A percentile compares a stretch with the other conserved stretches of the same genome.
phyloP scores from a whole-genome alignment of 2,797 vertebrate species.

The Tenualosa thibaudeaui region DNA sequence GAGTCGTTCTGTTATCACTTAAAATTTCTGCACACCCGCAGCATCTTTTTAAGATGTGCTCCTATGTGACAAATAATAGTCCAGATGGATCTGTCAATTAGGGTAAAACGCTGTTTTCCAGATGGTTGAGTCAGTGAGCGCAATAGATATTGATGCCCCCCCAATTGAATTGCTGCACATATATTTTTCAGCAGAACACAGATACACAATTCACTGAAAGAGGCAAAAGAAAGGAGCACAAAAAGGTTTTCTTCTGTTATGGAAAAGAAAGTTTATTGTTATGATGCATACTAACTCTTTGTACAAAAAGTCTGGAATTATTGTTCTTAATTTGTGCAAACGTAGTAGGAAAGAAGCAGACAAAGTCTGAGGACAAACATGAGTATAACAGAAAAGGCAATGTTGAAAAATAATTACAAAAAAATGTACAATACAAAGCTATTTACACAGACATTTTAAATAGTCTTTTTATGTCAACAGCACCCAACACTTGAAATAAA shows the following conservation, averaged over 20 bases:
- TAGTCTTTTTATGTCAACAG: neutral
- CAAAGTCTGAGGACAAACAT: neutral
- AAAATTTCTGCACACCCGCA: slow-evolving; percentile 23
- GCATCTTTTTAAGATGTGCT: slow-evolving; percentile 35
- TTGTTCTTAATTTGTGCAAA: neutral
- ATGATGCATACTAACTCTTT: neutral
- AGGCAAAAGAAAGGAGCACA: neutral
- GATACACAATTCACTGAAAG: slow-evolving; percentile 5
- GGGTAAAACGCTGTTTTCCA: slow-evolving; percentile 47
- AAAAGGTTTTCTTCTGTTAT: neutral
- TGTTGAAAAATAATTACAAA: neutral
- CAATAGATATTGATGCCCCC: slow-evolving; percentile 33
- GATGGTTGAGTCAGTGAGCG: slow-evolving; percentile 43
- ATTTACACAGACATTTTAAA: slow-evolving; percentile 14
- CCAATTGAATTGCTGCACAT: slow-evolving; percentile 36
- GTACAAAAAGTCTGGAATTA: neutral
- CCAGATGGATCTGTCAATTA: slow-evolving; percentile 54
- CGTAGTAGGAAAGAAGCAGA: neutral
- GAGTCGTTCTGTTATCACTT: neutral
- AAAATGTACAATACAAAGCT: neutral
- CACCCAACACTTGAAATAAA: neutral
- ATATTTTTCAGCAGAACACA: slow-evolving; percentile 19
- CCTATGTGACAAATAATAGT: slow-evolving; percentile 40
- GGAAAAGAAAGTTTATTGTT: slow-evolving; percentile 12
- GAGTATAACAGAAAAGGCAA: no score